A percentile compares a stretch with the other conserved stretches of the same genome.
Conservation (phyloP, 2,797 vertebrate species). For the Girardinus metallicus region DNA sequence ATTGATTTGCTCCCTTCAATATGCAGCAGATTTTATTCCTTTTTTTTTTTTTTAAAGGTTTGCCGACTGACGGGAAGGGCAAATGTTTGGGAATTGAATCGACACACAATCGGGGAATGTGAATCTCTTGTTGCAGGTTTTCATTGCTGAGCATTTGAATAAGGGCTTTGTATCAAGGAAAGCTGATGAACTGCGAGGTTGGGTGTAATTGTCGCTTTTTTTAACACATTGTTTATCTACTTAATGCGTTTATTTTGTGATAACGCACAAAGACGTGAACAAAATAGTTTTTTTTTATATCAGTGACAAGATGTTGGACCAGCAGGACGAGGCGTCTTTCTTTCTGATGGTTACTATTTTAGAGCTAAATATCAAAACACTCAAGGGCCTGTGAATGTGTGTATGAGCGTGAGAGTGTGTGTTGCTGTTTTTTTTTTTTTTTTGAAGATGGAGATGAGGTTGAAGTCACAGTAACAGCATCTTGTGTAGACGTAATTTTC, state of each 20-base stretch:
- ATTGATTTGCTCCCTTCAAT: constrained; percentile 47
- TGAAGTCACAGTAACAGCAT: constrained; percentile 75
- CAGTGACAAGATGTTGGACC: constrained; percentile 24
- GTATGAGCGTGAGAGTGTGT: constrained; percentile 12
- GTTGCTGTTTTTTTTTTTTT: constrained; percentile 7
- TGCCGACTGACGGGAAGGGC: constrained; percentile 5
- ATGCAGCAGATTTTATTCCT: constrained; percentile 42
- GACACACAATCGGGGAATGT: constrained; percentile 46
- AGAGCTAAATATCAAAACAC: constrained; percentile 76
- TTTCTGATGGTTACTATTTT: constrained; percentile 50
- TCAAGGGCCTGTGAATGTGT: constrained; percentile 71
- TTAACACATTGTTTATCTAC: constrained; percentile 50
- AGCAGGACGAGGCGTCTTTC: constrained; percentile 23
- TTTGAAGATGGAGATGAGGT: constrained; percentile 18
- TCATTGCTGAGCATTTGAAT: constrained; percentile 50
- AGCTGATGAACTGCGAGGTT: constrained; percentile 59
- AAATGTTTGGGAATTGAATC: constrained; percentile 9
- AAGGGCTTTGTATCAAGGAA: constrained; percentile 77
- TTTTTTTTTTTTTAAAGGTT: constrained; percentile 4
- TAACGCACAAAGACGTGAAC: constrained; percentile 35
- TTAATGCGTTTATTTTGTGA: constrained; percentile 43
- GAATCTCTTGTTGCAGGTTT: constrained; percentile 42
- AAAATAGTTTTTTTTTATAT: constrained; percentile 28
- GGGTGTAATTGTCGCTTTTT: constrained; percentile 63
- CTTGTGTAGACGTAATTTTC: constrained; percentile 83